A percentile compares a stretch with the other conserved stretches of the same genome.
phyloP scores from a whole-genome alignment of 2,888 invertebrate genomes.

The Orchesellides sinensis region DNA sequence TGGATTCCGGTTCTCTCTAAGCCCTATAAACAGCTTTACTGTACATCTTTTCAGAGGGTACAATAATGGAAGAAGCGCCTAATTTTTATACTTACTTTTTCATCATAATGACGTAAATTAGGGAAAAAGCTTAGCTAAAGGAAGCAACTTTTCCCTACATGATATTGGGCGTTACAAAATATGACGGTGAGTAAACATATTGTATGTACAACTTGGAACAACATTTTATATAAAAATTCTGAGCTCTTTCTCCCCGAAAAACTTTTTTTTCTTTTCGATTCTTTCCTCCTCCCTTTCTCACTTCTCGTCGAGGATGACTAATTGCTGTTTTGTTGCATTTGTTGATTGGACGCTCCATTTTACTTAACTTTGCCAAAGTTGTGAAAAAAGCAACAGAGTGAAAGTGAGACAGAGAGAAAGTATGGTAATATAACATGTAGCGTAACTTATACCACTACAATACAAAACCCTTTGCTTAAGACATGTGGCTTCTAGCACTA shows the following conservation, averaged over 20 bases:
- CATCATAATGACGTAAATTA: too few relatives aligned
- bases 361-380: conserved; percentile 57
- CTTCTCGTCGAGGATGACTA: conserved; percentile 56
- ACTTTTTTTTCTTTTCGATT: conserved; percentile 13
- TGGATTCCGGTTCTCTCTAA: conserved; percentile 31
- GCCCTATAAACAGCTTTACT: conserved; percentile 36
- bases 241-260: too few relatives aligned
- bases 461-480: conserved; percentile 31
- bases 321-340: conserved; percentile 67
- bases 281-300: not conserved
- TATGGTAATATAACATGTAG: not conserved
- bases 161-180: not conserved
- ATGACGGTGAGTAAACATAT: too few relatives aligned
- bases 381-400: conserved; percentile 52
- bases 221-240: too few relatives aligned
- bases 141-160: too few relatives aligned
- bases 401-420: conserved; percentile 3
- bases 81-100: not conserved
- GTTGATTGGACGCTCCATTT: conserved; percentile 62
- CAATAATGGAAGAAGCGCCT: too few relatives aligned
- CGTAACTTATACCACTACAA: too few relatives aligned
- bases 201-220: too few relatives aligned
- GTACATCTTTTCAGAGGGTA: not conserved
- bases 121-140: too few relatives aligned
- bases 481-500: conserved; percentile 46